Percentiles rank a stretch among this genome's conserved stretches.
Conservation (phyloP, 2,113 vertebrate genomes). For the Plotosus lineatus region DNA sequence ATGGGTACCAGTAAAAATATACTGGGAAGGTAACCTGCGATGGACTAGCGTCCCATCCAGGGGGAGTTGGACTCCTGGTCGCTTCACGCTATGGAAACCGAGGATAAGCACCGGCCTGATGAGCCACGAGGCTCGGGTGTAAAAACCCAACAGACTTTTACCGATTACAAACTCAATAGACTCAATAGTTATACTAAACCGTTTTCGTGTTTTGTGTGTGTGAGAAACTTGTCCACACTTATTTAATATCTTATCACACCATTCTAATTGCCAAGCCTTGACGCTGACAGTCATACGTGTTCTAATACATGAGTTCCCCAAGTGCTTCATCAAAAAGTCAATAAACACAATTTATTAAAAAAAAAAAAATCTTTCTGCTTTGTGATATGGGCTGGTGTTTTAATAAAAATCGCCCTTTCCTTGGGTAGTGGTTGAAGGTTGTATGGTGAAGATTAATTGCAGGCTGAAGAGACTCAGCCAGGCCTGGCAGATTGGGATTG, state of each 20-base stretch:
- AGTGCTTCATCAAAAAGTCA: constrained; percentile 76
- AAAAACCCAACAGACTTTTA: too few species aligned
- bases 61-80: too few species aligned
- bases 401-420: constrained; percentile 65
- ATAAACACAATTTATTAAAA: constrained; percentile 69
- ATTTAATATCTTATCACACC: background rate
- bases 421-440: constrained; percentile 56
- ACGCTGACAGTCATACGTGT: constrained; percentile 58
- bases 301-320: constrained; percentile 62
- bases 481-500: constrained; percentile 59
- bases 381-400: constrained; percentile 69
- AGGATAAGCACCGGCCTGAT: too few species aligned
- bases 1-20: too few species aligned
- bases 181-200: background rate
- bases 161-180: too few species aligned
- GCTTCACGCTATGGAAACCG: too few species aligned
- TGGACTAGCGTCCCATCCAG: too few species aligned
- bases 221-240: background rate
- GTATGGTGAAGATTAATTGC: constrained; percentile 69
- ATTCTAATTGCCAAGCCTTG: constrained; percentile 17
- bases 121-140: too few species aligned
- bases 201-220: background rate
- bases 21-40: too few species aligned
- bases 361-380: constrained; percentile 54
- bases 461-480: constrained; percentile 59